Evolutionary conservation across 2,888 invertebrate genomes (phyloP), one percentile per base, ranked within the genome.

Genomic region (Mythimna impura): DNA sequence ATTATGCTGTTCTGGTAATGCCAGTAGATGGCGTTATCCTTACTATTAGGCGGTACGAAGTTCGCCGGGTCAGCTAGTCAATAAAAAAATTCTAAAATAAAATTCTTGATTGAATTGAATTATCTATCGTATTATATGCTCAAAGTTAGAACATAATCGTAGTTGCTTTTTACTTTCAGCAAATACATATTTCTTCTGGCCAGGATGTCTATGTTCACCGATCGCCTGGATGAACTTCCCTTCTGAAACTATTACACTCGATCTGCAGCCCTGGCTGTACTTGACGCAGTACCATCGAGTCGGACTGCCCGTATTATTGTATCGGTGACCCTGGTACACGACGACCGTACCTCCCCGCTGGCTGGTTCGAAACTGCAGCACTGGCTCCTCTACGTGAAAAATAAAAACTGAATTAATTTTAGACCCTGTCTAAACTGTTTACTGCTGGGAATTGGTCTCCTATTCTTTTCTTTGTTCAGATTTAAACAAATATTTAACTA

Each of bases 261-360:
- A 89, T 65, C 84, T 87, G 67, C 91, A 92, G 0, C 89, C 88
- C 0, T 54, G 30, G 3, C 34, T 43, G 55, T 86, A 89, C 74
- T 88, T 91, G 0, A 89, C 89, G 64, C 91, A 92, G 58, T 90
- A 89, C 91, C 90, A 92, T 9, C 89, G 78, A 0, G 82, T 86
- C 57, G 73, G 75, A 69, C 86, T 87, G 88, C 0, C 66, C 69
- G n/a, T 58, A 9, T 58, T 58, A 9, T 79, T 68, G 63, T 78
- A 88, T 4, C 81, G 85, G 43, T 88, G 66, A 0, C 65, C 55
- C 30, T 85, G 71, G 57, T 75, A 84, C 57, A 74, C 68, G 8
- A 86, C 57, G 50, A 86, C 61, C 7, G 52, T 72, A n/a, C 83
- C 78, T 54, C 81, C 75, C 73, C 87, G 68, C 7, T 74, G 79